Conservation (phyloP, 2,888 invertebrate genomes). For the Hirudinaria manillensis region DNA sequence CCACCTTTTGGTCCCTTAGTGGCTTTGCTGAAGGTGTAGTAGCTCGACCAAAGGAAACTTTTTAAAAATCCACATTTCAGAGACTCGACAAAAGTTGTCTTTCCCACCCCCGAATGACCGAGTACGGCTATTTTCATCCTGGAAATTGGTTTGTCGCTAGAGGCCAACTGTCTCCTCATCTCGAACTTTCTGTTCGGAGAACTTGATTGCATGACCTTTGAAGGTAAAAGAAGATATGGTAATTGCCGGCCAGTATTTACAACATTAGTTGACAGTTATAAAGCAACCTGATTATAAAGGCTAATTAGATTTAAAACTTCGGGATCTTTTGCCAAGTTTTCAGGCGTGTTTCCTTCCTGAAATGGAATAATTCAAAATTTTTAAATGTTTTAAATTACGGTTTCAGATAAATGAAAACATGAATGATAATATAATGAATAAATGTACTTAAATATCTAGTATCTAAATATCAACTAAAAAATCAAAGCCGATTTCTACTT, state of each 20-base stretch:
- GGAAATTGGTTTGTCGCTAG: conserved; percentile 13
- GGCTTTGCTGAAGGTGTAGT: conserved; percentile 29
- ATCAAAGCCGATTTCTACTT: no score
- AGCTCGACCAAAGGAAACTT: conserved; percentile 48
- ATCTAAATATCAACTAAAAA: no score
- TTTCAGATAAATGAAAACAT: neutral
- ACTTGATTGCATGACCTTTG: conserved; percentile 15
- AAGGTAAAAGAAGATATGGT: neutral
- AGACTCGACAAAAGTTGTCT: conserved; percentile 65
- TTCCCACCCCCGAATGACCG: conserved; percentile 70
- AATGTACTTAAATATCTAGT: no score
- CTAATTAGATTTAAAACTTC: conserved; percentile 16
- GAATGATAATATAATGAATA: no score
- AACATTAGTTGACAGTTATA: neutral
- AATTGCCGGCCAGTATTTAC: neutral
- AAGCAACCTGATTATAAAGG: conserved; percentile 24
- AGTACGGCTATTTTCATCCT: conserved; percentile 55
- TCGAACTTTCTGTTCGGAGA: conserved; percentile 25
- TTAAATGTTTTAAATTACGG: neutral
- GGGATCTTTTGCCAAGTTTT: conserved; percentile 15
- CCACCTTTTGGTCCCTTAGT: conserved; percentile 17
- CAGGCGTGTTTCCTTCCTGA: conserved; percentile 13
- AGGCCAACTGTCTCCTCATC: conserved; percentile 10
- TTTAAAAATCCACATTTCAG: conserved; percentile 66
- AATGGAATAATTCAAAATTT: neutral